Conservation (phyloP, 2,113 vertebrate genomes). For the Indicator indicator region DNA sequence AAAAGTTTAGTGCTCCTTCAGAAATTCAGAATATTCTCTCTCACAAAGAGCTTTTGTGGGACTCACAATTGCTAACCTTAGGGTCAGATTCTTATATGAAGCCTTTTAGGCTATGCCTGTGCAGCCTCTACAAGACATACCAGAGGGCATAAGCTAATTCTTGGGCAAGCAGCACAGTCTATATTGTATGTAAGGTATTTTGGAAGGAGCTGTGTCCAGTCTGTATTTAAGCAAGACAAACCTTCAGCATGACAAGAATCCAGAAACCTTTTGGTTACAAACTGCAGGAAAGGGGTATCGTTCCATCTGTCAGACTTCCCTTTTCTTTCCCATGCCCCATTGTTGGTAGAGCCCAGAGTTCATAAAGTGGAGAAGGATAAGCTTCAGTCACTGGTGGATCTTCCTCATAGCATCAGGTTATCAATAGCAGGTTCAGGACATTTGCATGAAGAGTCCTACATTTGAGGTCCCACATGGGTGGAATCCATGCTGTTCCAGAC, state of each 20-base stretch:
- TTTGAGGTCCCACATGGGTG: fast-evolving
- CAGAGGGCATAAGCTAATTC: not conserved
- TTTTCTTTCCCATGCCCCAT: not conserved
- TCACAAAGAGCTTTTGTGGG: not conserved
- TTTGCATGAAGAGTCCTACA: not conserved
- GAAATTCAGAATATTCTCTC: not conserved
- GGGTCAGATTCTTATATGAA: not conserved
- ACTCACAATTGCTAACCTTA: not conserved
- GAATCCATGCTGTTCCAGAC: fast-evolving
- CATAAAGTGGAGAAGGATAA: not conserved
- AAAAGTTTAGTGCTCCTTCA: not conserved
- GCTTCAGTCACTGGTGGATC: not conserved
- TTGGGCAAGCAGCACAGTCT: not conserved
- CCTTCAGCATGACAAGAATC: not conserved
- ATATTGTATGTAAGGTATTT: not conserved
- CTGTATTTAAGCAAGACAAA: not conserved
- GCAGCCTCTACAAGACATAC: not conserved
- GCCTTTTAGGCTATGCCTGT: not conserved
- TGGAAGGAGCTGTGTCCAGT: not conserved
- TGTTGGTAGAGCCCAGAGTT: not conserved
- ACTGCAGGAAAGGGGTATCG: not conserved
- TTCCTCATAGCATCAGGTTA: not conserved
- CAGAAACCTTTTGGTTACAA: not conserved
- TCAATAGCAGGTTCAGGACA: not conserved
- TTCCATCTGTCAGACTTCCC: not conserved